Evolutionary conservation across 1,140 invertebrate species (phyloP).

Genomic region (Scylla paramamosain): DNA sequence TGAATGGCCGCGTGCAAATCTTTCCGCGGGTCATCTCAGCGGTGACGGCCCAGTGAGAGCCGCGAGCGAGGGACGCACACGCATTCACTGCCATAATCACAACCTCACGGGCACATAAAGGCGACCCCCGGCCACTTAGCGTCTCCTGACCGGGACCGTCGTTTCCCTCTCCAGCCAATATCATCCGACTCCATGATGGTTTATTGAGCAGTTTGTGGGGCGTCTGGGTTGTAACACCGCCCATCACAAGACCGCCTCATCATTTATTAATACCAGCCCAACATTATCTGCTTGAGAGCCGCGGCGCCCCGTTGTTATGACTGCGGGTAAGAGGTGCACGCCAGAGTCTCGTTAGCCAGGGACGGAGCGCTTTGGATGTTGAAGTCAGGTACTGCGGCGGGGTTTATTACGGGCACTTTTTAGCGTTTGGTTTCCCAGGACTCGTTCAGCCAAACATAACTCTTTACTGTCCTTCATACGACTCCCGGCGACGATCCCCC

Average conservation of each 20-base stretch:
- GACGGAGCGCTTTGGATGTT: neutral
- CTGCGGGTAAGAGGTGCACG: neutral
- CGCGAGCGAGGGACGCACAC: neutral
- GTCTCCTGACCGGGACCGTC: neutral
- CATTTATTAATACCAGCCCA: neutral
- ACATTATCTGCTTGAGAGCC: constrained; percentile 11
- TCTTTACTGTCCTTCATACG: neutral
- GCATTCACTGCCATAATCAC: neutral
- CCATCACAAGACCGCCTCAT: neutral
- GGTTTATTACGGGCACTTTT: neutral
- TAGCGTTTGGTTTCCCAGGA: neutral
- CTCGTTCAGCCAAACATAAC: neutral
- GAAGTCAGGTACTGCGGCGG: neutral
- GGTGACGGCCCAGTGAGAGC: no score
- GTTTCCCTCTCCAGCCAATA: neutral
- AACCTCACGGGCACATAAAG: neutral
- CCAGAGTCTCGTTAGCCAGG: neutral
- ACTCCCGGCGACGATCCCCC: neutral
- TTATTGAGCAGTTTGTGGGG: neutral
- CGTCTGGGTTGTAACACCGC: constrained; percentile 4
- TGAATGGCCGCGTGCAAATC: no score
- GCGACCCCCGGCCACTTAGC: neutral
- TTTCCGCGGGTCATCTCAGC: no score
- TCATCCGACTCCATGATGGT: neutral
- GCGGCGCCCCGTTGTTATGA: neutral